Conservation (phyloP, 2,888 invertebrate species). For the Gerris lacustris region DNA sequence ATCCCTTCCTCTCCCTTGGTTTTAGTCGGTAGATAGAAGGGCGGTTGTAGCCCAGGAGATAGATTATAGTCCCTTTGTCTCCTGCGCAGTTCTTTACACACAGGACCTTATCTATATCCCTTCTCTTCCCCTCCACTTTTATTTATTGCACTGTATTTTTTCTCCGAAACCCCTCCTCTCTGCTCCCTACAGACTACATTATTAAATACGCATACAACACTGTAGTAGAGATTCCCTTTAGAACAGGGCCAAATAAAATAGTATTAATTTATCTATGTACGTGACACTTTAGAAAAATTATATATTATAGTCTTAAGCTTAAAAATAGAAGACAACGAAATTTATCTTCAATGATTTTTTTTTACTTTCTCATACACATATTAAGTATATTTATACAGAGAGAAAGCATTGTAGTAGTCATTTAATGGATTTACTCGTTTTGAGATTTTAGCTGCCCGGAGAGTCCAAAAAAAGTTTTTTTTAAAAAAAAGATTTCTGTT, state of each 20-base stretch:
- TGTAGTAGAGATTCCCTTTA: background rate
- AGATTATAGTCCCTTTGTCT: constrained; percentile 1
- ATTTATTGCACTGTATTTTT: constrained; percentile 1
- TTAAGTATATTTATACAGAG: too few relatives aligned
- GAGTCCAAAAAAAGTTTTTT: too few relatives aligned
- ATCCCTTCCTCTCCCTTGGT: background rate
- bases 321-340: too few relatives aligned
- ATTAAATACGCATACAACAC: background rate
- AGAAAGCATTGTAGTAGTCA: too few relatives aligned
- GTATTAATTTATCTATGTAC: background rate
- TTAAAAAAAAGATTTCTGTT: too few relatives aligned
- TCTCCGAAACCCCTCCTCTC: background rate
- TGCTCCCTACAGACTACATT: background rate
- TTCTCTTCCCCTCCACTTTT: background rate
- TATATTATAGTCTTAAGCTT: too few relatives aligned
- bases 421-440: too few relatives aligned
- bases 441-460: too few relatives aligned
- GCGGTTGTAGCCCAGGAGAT: background rate
- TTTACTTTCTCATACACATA: too few relatives aligned
- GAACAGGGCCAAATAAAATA: background rate
- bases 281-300: background rate
- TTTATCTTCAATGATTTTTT: too few relatives aligned
- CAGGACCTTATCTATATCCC: background rate
- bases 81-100: background rate
- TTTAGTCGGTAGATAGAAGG: background rate